Conservation (phyloP, 1,140 invertebrate genomes). For the Lordiphosa clarofinis region DNA sequence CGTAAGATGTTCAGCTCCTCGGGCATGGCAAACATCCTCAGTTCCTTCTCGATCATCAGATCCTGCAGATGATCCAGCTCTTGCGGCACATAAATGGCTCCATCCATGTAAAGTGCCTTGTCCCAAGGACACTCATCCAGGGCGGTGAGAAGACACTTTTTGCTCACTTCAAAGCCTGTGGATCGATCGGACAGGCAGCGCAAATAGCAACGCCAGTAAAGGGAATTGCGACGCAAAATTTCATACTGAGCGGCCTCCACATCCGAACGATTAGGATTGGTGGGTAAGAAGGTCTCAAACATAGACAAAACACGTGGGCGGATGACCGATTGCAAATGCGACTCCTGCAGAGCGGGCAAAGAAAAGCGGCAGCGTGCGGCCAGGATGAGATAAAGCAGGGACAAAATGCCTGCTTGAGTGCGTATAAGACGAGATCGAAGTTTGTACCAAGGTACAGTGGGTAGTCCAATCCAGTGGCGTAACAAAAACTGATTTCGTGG, state of each 20-base stretch:
- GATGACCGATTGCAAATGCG: constrained; percentile 19
- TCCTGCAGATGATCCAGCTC: constrained; percentile 84
- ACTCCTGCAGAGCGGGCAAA: neutral
- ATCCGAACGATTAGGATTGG: constrained; percentile 31
- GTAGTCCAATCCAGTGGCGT: constrained; percentile 38
- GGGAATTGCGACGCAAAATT: constrained; percentile 51
- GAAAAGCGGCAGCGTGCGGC: constrained; percentile 47
- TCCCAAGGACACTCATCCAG: constrained; percentile 86
- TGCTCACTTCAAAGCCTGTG: constrained; percentile 62
- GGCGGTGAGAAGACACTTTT: constrained; percentile 81
- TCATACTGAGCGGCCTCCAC: constrained; percentile 35
- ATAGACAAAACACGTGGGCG: constrained; percentile 66
- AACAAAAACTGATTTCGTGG: constrained; percentile 83
- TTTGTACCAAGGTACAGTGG: constrained; percentile 51
- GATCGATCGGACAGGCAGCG: constrained; percentile 48
- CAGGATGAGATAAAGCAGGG: constrained; percentile 54
- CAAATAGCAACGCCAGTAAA: constrained; percentile 76
- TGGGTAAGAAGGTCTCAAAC: constrained; percentile 56
- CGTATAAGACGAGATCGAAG: constrained; percentile 37
- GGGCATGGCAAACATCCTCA: constrained; percentile 85
- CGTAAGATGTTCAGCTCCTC: constrained; percentile 86
- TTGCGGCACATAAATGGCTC: constrained; percentile 80
- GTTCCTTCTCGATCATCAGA: constrained; percentile 85
- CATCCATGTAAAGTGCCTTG: constrained; percentile 82
- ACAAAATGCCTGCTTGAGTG: constrained; percentile 46